Evolutionary conservation across 1,140 invertebrate species (phyloP), one percentile per base, ranked within the genome.

Genomic region (Caenorhabditis briggsae): DNA sequence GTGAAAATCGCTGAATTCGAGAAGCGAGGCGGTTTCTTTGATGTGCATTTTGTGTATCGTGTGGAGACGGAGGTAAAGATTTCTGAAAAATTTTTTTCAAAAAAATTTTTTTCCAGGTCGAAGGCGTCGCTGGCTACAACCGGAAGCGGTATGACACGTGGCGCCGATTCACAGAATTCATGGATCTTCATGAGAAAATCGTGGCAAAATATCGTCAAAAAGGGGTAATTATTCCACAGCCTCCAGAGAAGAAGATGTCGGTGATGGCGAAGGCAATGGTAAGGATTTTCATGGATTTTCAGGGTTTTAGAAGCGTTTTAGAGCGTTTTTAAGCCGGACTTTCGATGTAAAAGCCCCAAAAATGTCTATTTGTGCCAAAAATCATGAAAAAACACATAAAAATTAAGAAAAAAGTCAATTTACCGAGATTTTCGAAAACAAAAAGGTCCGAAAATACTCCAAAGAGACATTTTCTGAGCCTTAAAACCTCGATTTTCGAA

Each of bases 191-290:
- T 93, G 96, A 97, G 89, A 98, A 99, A 93, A 93, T 99, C 41
- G 95, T 95, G 0, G 96, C 97, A 90, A 98, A 98, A 93, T 90
- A 89, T 70, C 97, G 99, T 94, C 95, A 96, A 89, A 94, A 95
- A 88, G 98, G 98, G 6, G 94, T 96, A 90, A 97, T 99, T 89
- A 97, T 99, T 91, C 98, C 98, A n/a, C 96, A 97, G 20, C 96
- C 97, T n/a, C 98, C 98, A 16, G 97, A 98, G 90, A 99, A 99
- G 93, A 98, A 96, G 94, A 95, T 98, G 88, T 95, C 98, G 90
- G 97, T 96, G 25, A 96, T 96, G 93, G 97, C 97, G 5, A 98
- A 98, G 94, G 95, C 98, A 2, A 99, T 99, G 94, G 97, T 99
- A 95, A 96, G 1, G 90, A 89, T 3, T 53, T 53, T 53, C 33